Evolutionary conservation across 2,113 vertebrate species (phyloP).

Genomic region (Ictalurus punctatus): DNA sequence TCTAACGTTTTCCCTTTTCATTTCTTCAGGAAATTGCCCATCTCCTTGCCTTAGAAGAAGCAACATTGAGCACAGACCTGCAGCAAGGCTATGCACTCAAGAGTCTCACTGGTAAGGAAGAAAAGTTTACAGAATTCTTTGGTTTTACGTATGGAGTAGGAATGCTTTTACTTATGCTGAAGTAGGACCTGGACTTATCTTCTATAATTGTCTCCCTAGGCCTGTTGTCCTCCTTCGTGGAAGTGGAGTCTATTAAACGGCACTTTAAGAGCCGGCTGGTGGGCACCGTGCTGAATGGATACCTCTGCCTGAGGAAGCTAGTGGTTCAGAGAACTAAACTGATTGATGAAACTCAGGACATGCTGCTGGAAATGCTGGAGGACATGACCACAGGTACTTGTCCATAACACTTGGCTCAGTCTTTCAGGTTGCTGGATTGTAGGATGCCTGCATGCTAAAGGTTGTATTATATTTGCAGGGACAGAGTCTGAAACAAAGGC

Average conservation of each 20-base stretch:
- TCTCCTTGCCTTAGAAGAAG: conserved; percentile 92
- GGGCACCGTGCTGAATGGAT: conserved; percentile 95
- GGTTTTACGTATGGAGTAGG: no score
- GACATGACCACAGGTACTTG: conserved; percentile 96
- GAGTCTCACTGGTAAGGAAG: conserved; percentile 93
- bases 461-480: conserved; percentile 70
- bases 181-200: neutral
- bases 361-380: conserved; percentile 98
- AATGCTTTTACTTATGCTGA: neutral
- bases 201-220: conserved; percentile 66
- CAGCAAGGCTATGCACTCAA: conserved; percentile 98
- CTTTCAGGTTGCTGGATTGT: neutral
- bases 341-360: conserved; percentile 97
- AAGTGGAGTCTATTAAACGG: conserved; percentile 97
- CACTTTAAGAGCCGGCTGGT: conserved; percentile 97
- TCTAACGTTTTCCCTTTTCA: neutral
- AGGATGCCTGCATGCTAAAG: neutral
- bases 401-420: neutral
- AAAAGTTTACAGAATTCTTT: neutral
- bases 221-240: conserved; percentile 95
- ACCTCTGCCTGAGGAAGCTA: conserved; percentile 92
- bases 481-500: conserved; percentile 98
- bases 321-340: conserved; percentile 98
- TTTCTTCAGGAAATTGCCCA: conserved; percentile 90
- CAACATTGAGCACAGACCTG: conserved; percentile 93